Conservation (phyloP, 1,140 invertebrate genomes). For the Choristoneura fumiferana region DNA sequence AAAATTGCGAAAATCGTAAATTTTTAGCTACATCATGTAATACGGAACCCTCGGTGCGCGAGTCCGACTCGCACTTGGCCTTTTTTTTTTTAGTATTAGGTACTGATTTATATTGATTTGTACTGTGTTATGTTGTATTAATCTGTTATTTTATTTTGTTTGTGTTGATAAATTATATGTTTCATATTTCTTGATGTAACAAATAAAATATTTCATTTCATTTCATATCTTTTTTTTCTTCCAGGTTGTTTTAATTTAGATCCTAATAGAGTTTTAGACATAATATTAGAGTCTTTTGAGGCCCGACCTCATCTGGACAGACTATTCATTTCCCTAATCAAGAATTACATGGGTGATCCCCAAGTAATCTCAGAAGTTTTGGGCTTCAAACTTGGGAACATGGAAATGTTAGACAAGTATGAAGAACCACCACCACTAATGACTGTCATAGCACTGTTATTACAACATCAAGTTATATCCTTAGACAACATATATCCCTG, state of each 20-base stretch:
- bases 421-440: slow-evolving; percentile 91
- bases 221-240: slow-evolving; percentile 46
- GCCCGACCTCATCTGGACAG: slow-evolving; percentile 86
- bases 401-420: slow-evolving; percentile 82
- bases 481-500: slow-evolving; percentile 95
- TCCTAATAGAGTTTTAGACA: slow-evolving; percentile 97
- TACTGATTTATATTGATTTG: too few species aligned
- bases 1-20: too few species aligned
- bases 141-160: too few species aligned
- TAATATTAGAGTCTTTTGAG: slow-evolving; percentile 98
- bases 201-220: too few species aligned
- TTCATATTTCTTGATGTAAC: too few species aligned
- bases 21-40: too few species aligned
- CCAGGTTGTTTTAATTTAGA: slow-evolving; percentile 99
- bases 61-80: too few species aligned
- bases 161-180: too few species aligned
- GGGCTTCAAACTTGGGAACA: slow-evolving; percentile 94
- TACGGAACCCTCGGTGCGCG: too few species aligned
- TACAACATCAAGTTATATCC: slow-evolving; percentile 92
- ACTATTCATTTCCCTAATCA: slow-evolving; percentile 91
- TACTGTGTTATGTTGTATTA: too few species aligned
- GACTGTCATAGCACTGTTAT: slow-evolving; percentile 91
- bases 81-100: too few species aligned
- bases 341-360: slow-evolving; percentile 90
- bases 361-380: slow-evolving; percentile 90